Conservation (phyloP, 2,888 invertebrate species). For the Phorcus lineatus region DNA sequence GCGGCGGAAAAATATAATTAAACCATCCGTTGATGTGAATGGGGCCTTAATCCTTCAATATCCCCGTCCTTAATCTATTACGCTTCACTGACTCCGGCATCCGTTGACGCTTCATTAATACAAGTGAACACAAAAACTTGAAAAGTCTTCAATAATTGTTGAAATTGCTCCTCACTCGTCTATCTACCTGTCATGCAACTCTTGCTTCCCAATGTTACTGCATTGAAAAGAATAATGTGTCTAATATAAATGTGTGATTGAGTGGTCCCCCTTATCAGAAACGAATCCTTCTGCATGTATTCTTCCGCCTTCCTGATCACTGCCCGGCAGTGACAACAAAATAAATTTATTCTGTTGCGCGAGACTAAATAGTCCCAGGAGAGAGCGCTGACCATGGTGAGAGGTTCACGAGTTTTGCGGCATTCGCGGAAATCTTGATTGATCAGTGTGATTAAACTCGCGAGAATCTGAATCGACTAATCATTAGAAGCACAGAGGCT, state of each 20-base stretch:
- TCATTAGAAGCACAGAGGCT: slow-evolving; percentile 4
- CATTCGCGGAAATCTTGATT: slow-evolving; percentile 13
- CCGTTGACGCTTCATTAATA: slow-evolving; percentile 4
- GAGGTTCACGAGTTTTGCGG: slow-evolving; percentile 17
- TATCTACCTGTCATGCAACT: slow-evolving; percentile 26
- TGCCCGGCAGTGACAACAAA: neutral
- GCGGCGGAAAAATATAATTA: slow-evolving; percentile 18
- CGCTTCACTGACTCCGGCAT: neutral
- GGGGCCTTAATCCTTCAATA: slow-evolving; percentile 17
- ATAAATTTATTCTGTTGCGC: slow-evolving; percentile 20
- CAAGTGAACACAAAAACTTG: slow-evolving; percentile 21
- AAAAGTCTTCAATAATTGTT: slow-evolving; percentile 19
- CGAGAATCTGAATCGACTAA: slow-evolving; percentile 18
- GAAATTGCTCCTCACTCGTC: slow-evolving; percentile 10
- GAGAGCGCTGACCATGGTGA: neutral
- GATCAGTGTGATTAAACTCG: slow-evolving; percentile 20
- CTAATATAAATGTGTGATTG: slow-evolving; percentile 27
- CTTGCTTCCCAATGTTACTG: slow-evolving; percentile 1
- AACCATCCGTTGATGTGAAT: slow-evolving; percentile 15
- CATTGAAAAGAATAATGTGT: slow-evolving; percentile 28
- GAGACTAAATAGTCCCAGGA: slow-evolving; percentile 17
- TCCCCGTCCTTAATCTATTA: neutral
- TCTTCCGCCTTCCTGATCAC: neutral
- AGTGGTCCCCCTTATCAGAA: slow-evolving; percentile 12
- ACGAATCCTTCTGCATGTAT: slow-evolving; percentile 18